Conservation (phyloP, 2,888 invertebrate genomes). For the Xylophagus ater region DNA sequence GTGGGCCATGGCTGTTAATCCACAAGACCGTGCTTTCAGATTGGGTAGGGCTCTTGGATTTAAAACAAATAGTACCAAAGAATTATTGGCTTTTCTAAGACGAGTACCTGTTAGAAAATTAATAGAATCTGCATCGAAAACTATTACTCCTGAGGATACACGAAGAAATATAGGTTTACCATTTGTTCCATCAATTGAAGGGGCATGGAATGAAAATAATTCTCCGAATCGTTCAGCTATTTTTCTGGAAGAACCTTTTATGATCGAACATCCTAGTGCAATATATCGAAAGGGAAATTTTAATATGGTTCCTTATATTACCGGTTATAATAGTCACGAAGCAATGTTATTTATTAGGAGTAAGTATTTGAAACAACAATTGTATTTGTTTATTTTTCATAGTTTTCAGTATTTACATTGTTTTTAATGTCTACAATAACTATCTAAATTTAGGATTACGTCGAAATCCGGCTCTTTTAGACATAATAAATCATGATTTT, state of each 20-base stretch:
- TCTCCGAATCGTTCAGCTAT: conserved; percentile 26
- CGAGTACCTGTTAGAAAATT: conserved; percentile 48
- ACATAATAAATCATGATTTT: conserved; percentile 47
- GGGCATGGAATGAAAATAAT: conserved; percentile 34
- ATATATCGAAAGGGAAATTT: conserved; percentile 38
- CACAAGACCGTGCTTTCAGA: conserved; percentile 43
- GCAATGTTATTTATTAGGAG: conserved; percentile 52
- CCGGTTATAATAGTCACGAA: conserved; percentile 54
- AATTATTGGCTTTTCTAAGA: conserved; percentile 46
- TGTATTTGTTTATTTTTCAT: neutral
- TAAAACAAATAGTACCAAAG: conserved; percentile 44
- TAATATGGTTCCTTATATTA: conserved; percentile 49
- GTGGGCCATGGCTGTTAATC: conserved; percentile 47
- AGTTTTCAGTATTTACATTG: neutral
- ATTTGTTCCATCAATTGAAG: conserved; percentile 46
- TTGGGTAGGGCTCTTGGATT: conserved; percentile 48
- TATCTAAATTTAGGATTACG: conserved; percentile 41
- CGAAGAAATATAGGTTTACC: conserved; percentile 49
- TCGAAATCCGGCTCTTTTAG: conserved; percentile 45
- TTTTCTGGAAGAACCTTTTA: conserved; percentile 41
- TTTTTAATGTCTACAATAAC: neutral
- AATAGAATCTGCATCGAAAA: conserved; percentile 46
- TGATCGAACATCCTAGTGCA: conserved; percentile 43
- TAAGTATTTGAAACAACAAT: conserved; percentile 28
- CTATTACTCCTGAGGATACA: conserved; percentile 43